A percentile compares a stretch with the other conserved stretches of the same genome.
These are phyloP conservation scores for Enteromius unitaeniatus DNA, from an alignment of 2,797 vertebrate species.

Conservation along the genomic window DNA sequence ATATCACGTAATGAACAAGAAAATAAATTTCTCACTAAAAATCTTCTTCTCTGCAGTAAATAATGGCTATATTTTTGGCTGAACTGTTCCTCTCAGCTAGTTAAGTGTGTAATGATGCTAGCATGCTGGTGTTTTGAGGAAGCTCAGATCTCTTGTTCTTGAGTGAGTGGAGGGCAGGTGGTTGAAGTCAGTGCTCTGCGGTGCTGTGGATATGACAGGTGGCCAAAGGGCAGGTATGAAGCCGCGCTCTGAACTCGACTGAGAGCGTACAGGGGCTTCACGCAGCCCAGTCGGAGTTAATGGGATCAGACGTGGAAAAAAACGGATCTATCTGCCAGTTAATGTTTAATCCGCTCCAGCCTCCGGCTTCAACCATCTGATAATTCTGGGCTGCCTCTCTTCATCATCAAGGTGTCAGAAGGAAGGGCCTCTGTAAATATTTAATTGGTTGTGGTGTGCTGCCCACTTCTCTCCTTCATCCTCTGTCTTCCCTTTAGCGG, in stretches of 20 bases:
- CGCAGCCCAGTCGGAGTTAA: conserved; percentile 73
- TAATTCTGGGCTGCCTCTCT: conserved; percentile 75
- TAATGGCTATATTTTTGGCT: not conserved
- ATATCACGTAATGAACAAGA: not conserved
- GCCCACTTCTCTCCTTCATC: conserved; percentile 47
- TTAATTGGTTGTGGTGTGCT: conserved; percentile 80
- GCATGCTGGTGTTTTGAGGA: not conserved
- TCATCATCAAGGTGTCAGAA: conserved; percentile 77
- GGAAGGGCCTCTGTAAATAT: conserved; percentile 81
- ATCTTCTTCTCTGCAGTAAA: not conserved
- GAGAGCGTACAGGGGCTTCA: conserved; percentile 57
- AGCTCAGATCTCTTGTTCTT: conserved; percentile 46
- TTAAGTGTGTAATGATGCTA: not conserved
- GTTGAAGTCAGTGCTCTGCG: conserved; percentile 41
- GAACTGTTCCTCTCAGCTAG: not conserved
- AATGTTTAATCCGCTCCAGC: conserved; percentile 76
- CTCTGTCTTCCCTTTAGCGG: not conserved
- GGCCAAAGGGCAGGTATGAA: conserved; percentile 35
- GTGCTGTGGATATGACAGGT: conserved; percentile 36
- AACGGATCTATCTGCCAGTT: conserved; percentile 74
- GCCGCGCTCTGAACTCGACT: not conserved
- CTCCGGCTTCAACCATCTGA: conserved; percentile 70
- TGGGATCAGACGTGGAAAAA: conserved; percentile 74
- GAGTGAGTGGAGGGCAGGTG: conserved; percentile 69
- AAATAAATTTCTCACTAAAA: not conserved